Evolutionary conservation across 2,888 invertebrate species (phyloP).

Genomic region (Agrotis puta): DNA sequence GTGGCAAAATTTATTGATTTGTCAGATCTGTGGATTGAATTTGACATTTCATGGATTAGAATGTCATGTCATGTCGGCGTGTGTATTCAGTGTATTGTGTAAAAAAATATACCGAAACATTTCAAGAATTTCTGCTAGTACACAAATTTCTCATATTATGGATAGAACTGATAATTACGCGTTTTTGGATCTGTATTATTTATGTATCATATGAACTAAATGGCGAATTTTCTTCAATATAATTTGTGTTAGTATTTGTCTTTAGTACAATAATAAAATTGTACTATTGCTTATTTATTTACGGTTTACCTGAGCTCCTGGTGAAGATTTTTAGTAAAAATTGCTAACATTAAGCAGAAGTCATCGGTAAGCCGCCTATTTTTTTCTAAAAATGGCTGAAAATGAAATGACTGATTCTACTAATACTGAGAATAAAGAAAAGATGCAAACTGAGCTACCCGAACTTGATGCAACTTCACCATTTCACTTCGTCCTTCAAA

Average conservation of each 20-base stretch:
- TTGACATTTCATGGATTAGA: neutral
- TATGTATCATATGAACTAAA: neutral
- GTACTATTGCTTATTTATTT: neutral
- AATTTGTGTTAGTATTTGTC: too few species aligned
- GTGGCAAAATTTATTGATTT: neutral
- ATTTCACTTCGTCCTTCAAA: neutral
- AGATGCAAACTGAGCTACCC: conserved; percentile 10
- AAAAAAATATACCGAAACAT: neutral
- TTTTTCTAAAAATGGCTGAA: conserved; percentile 18
- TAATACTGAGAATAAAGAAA: neutral
- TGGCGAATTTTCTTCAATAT: neutral
- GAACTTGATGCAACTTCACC: neutral
- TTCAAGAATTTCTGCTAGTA: conserved; percentile 26
- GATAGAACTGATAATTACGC: neutral
- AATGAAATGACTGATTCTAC: conserved; percentile 13
- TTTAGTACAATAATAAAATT: too few species aligned
- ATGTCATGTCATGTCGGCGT: too few species aligned
- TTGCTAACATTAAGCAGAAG: neutral
- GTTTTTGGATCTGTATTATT: neutral
- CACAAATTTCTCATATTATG: neutral
- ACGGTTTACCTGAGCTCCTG: neutral
- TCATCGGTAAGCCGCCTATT: too few species aligned
- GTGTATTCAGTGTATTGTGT: neutral
- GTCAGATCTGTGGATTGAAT: neutral
- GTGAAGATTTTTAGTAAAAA: neutral